Base-by-base conservation (phyloP, 2,797 vertebrate species). In the Chaetophractus vellerosus region DNA sequence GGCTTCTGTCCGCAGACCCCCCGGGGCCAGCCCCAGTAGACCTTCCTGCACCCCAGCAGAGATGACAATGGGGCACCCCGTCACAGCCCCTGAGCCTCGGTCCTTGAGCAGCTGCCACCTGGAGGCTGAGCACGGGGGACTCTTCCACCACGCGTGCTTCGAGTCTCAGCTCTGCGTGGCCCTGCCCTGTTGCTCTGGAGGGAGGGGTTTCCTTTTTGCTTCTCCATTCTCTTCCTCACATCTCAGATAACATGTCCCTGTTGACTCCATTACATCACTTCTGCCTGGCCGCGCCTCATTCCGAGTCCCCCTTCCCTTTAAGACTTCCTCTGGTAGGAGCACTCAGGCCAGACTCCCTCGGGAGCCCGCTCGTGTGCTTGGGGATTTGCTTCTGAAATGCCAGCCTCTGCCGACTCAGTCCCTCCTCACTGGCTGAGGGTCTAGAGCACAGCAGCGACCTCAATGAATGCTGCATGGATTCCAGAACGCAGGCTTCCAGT, bases 401-500 rank as follows among this genome's bases (percentile, higher is more conserved):
- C 8, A 15, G 0, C 2, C 9, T 3, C 84, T 41, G 12, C 57
- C 52, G 19, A 0, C 28, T 31, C 4, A 1, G 2, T 38, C 7
- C 18, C 24, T 41, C 28, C 33, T 31, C 6, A 1, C 0, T 0
- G 1, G 7, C 50, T 1, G 5, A 8, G 23, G 68, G 71, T 9
- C 78, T 3, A 26, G 86, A 69, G 63, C 85, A 15, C 61, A 18
- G 9, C 2, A 0, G 19, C 23, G 1, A 0, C 1, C 0, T 26
- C 9, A 1, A 1, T 4, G 41, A 36, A 8, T 1, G 21, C 10
- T 0, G 1, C 11, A 0, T 2, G 66, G 66, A 26, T 63, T 36
- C 66, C 8, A 0, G 1, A 1, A 2, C 0, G 31, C 10, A 9
- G 55, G 28, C 0, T 6, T 18, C 21, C 5, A 19, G 52, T 23